Evolutionary conservation across 2,888 invertebrate species (phyloP).

Genomic region (Leptopilina myrica): DNA sequence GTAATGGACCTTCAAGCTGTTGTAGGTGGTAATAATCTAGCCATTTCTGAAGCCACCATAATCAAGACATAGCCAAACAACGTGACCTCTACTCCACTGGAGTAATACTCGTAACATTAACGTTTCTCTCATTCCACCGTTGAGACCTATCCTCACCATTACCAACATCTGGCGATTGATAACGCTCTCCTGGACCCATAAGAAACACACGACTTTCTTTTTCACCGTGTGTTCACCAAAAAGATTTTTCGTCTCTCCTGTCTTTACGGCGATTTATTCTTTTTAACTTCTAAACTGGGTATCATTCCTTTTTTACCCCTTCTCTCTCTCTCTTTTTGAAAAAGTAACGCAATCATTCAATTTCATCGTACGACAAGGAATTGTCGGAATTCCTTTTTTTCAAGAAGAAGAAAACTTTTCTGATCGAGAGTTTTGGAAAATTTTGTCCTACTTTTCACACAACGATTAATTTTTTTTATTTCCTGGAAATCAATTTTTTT

Average conservation of each 20-base stretch:
- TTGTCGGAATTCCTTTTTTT: slow-evolving; percentile 25
- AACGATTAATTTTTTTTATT: background rate
- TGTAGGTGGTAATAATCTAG: slow-evolving; percentile 30
- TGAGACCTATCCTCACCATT: slow-evolving; percentile 10
- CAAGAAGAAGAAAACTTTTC: background rate
- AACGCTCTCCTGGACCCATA: slow-evolving; percentile 4
- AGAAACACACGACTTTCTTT: slow-evolving; percentile 5
- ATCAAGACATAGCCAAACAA: slow-evolving; percentile 37
- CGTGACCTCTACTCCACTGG: slow-evolving; percentile 11
- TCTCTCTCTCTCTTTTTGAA: background rate
- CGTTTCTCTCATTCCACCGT: slow-evolving; percentile 12
- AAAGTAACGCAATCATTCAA: slow-evolving; percentile 28
- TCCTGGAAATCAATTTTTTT: background rate
- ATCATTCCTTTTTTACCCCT: background rate
- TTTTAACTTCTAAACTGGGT: background rate
- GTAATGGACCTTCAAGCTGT: background rate
- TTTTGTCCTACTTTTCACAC: background rate
- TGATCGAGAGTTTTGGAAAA: background rate
- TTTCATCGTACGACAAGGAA: background rate
- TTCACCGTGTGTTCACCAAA: background rate
- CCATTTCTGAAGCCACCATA: slow-evolving; percentile 14
- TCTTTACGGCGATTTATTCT: slow-evolving; percentile 14
- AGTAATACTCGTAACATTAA: slow-evolving; percentile 30
- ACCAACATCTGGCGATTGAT: slow-evolving; percentile 35
- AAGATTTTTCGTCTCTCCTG: slow-evolving; percentile 7